Conservation (phyloP, 2,888 invertebrate species). For the Rotaria socialis region DNA sequence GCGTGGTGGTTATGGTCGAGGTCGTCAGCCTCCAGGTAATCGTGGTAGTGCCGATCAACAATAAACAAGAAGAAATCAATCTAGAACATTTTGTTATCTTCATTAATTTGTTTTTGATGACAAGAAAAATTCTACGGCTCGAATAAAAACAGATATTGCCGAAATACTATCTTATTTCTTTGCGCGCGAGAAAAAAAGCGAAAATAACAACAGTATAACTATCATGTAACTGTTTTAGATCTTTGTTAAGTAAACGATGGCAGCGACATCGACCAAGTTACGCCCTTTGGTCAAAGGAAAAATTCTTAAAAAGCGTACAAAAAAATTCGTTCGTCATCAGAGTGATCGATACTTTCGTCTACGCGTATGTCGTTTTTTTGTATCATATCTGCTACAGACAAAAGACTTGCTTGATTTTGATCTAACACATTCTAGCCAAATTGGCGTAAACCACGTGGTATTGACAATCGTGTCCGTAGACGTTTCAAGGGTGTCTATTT, state of each 20-base stretch:
- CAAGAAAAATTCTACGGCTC: not conserved
- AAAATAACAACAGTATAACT: not conserved
- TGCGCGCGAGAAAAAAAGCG: not conserved
- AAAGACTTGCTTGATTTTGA: constrained; percentile 28
- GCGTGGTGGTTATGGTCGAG: constrained; percentile 45
- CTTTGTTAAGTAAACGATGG: not conserved
- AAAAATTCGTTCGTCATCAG: constrained; percentile 96
- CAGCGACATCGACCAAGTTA: constrained; percentile 31
- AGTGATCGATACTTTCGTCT: constrained; percentile 92
- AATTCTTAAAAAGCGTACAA: constrained; percentile 93
- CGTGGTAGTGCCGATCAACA: constrained; percentile 36
- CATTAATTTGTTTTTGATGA: constrained; percentile 8
- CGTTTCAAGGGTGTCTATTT: constrained; percentile 96
- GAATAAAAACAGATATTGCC: constrained; percentile 22
- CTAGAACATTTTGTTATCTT: constrained; percentile 25
- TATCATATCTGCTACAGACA: not conserved
- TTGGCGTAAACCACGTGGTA: constrained; percentile 99
- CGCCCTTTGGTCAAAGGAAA: constrained; percentile 42
- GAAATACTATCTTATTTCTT: not conserved
- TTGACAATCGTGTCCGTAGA: constrained; percentile 97
- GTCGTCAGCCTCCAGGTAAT: constrained; percentile 35
- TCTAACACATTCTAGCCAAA: constrained; percentile 67
- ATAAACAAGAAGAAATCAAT: constrained; percentile 38
- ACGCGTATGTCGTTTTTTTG: constrained; percentile 67
- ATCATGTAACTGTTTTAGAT: not conserved